Conservation (phyloP, 2,113 vertebrate genomes). For the Cettia cetti region DNA sequence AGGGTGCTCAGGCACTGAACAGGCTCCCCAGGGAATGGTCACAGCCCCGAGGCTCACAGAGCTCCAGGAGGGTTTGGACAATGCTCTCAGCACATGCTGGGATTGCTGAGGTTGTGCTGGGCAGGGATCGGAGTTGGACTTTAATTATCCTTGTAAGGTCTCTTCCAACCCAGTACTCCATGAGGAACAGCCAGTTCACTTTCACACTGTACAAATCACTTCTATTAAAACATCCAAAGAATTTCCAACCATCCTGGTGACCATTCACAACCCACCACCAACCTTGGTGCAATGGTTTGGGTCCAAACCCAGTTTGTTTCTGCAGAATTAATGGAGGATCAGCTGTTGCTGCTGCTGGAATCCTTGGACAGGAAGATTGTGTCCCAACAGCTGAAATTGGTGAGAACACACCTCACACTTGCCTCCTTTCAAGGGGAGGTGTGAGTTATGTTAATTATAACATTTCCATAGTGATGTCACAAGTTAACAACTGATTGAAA, state of each 20-base stretch:
- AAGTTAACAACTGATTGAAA: neutral
- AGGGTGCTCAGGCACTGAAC: neutral
- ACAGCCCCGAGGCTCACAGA: neutral
- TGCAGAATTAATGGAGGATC: constrained; percentile 63
- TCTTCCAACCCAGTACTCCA: too few species aligned
- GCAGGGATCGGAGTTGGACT: too few species aligned
- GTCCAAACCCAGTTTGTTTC: neutral
- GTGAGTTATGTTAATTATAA: neutral
- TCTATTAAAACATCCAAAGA: too few species aligned
- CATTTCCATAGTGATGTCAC: neutral
- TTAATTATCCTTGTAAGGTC: too few species aligned
- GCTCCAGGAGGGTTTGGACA: neutral
- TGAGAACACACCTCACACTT: too few species aligned
- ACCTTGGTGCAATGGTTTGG: neutral
- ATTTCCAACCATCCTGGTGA: too few species aligned
- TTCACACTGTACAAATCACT: too few species aligned
- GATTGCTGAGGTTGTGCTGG: neutral
- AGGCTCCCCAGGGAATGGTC: neutral
- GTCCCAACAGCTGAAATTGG: constrained; percentile 58
- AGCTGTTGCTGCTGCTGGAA: constrained; percentile 60
- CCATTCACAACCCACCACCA: too few species aligned
- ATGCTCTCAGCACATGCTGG: accelerated
- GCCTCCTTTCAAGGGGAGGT: accelerated
- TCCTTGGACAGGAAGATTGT: constrained; percentile 62
- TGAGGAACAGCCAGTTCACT: too few species aligned